A percentile compares a stretch with the other conserved stretches of the same genome.
These are phyloP conservation scores for Pseudachorutes palmiensis DNA, from an alignment of 1,140 invertebrate species.

Conservation along the genomic window DNA sequence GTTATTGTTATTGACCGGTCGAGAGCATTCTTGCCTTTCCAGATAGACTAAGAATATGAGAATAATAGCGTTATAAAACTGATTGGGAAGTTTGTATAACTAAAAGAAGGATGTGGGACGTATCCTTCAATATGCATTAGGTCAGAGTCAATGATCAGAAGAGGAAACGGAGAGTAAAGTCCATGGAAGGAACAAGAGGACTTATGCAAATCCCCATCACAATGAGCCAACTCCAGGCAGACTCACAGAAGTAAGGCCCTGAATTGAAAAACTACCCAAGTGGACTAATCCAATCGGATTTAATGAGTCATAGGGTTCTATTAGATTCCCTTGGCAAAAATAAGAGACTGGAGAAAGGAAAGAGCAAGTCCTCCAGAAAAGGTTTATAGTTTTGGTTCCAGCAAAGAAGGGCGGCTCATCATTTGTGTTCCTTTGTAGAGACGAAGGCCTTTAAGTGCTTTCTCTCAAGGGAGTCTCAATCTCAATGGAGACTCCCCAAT, in stretches of 20 bases:
- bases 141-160: no score
- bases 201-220: background rate
- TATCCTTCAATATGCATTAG: no score
- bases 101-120: no score
- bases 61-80: no score
- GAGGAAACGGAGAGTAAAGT: no score
- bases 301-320: background rate
- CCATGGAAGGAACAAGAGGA: background rate
- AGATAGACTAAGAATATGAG: no score
- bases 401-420: background rate
- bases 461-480: slow-evolving; percentile 6
- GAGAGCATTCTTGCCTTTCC: no score
- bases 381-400: no score
- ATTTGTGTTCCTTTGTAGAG: background rate
- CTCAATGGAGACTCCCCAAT: background rate
- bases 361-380: background rate
- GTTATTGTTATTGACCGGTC: no score
- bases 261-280: background rate
- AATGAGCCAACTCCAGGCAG: background rate
- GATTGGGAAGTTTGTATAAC: no score
- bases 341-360: no score
- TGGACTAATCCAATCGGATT: background rate
- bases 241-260: background rate
- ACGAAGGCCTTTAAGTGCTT: slow-evolving; percentile 7
- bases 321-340: no score